A percentile compares a stretch with the other conserved stretches of the same genome.
phyloP scores from a whole-genome alignment of 2,888 invertebrate species.

The Brachyptera risi region DNA sequence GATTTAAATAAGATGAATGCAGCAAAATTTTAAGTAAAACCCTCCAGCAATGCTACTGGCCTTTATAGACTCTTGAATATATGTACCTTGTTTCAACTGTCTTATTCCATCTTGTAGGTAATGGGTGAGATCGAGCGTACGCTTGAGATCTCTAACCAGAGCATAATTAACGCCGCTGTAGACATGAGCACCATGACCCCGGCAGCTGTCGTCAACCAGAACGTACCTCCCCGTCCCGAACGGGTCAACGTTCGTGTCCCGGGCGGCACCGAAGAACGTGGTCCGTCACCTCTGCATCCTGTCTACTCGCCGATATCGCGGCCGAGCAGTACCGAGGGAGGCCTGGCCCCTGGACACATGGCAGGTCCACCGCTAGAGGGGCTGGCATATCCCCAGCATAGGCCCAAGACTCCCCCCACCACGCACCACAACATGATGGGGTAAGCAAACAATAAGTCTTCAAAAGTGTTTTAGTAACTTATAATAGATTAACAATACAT shows the following conservation, averaged over 20 bases:
- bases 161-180: slow-evolving; percentile 82
- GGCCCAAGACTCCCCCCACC: slow-evolving; percentile 33
- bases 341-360: slow-evolving; percentile 21
- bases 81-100: no score
- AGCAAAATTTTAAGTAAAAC: background rate
- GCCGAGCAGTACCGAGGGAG: slow-evolving; percentile 43
- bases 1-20: no score
- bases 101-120: slow-evolving; percentile 1
- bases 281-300: slow-evolving; percentile 36
- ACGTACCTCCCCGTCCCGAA: slow-evolving; percentile 56
- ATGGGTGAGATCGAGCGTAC: slow-evolving; percentile 80
- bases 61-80: no score
- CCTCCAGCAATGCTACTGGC: no score
- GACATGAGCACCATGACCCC: slow-evolving; percentile 72
- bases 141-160: slow-evolving; percentile 83
- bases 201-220: slow-evolving; percentile 52
- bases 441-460: no score
- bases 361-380: slow-evolving; percentile 34
- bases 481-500: no score
- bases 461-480: no score
- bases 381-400: slow-evolving; percentile 35
- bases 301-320: slow-evolving; percentile 47
- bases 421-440: slow-evolving; percentile 38
- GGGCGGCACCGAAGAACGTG: slow-evolving; percentile 19
- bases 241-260: slow-evolving; percentile 50